These are phyloP conservation scores for Pycnonotus jocosus DNA, from an alignment of 2,113 vertebrate genomes.

Conservation along the genomic window DNA sequence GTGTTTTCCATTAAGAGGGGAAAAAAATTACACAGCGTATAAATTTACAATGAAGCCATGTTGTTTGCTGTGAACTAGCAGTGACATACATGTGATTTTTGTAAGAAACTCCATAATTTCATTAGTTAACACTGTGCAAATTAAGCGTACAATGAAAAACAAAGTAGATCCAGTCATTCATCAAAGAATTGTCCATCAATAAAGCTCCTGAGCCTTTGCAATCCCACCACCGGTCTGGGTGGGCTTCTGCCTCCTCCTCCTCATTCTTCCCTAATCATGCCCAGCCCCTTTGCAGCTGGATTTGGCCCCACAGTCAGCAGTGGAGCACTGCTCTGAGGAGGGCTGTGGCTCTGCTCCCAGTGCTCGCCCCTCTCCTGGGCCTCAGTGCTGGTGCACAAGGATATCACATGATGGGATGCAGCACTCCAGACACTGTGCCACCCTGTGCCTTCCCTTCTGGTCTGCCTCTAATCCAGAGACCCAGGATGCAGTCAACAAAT, in stretches of 20 bases:
- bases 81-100: conserved; percentile 20
- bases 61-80: conserved; percentile 19
- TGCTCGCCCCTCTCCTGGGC: accelerated
- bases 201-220: background rate
- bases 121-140: background rate
- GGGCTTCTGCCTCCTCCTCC: background rate
- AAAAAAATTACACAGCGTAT: background rate
- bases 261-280: background rate
- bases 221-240: background rate
- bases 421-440: accelerated
- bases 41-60: conserved; percentile 20
- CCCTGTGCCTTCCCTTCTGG: accelerated
- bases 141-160: background rate
- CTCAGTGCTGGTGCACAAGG: accelerated
- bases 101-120: conserved; percentile 7
- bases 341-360: background rate
- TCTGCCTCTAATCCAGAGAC: background rate
- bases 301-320: background rate
- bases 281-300: accelerated
- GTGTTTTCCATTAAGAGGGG: conserved; percentile 46
- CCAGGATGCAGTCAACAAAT: background rate
- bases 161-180: background rate
- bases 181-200: background rate
- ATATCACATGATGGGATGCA: accelerated
- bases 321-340: background rate